Percentiles rank a stretch among this genome's conserved stretches.
These are phyloP conservation scores for Pluvianellus socialis DNA, from an alignment of 2,113 vertebrate genomes.

Conservation along the genomic window DNA sequence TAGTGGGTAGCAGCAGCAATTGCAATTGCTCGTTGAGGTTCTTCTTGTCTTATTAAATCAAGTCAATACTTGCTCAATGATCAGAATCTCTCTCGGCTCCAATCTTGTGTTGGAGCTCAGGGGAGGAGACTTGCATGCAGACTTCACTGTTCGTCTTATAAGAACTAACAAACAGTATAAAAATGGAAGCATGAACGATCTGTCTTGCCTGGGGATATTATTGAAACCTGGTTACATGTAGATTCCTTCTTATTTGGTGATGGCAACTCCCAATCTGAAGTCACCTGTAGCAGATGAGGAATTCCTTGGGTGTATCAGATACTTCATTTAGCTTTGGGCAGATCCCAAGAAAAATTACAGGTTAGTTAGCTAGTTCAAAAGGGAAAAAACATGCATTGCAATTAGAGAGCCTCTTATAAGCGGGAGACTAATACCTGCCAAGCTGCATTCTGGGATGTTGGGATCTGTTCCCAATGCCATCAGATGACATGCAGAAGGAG, in stretches of 20 bases:
- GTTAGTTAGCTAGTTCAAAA: constrained; percentile 51
- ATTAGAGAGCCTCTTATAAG: constrained; percentile 25
- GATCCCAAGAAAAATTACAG: constrained; percentile 56
- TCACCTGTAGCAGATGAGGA: constrained; percentile 59
- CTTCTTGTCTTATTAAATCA: not conserved
- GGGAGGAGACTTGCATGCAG: not conserved
- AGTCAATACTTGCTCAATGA: constrained; percentile 37
- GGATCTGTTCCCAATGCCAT: constrained; percentile 35
- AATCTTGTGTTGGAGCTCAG: not conserved
- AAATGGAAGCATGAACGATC: not conserved
- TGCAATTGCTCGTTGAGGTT: not conserved
- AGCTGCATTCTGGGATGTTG: constrained; percentile 47
- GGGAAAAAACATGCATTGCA: constrained; percentile 40
- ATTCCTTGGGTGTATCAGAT: constrained; percentile 56
- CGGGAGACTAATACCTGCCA: constrained; percentile 22
- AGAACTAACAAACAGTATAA: not conserved
- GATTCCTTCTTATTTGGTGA: constrained; percentile 1
- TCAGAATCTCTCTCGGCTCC: constrained; percentile 25
- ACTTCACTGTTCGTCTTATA: not conserved
- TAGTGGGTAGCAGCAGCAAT: not conserved
- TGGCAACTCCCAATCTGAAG: constrained; percentile 40
- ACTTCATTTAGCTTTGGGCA: constrained; percentile 55
- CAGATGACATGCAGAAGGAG: constrained; percentile 29
- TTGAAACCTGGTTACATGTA: not conserved
- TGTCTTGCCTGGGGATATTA: not conserved